Evolutionary conservation across 2,797 vertebrate genomes (phyloP).

Genomic region (Poeciliopsis infans): DNA sequence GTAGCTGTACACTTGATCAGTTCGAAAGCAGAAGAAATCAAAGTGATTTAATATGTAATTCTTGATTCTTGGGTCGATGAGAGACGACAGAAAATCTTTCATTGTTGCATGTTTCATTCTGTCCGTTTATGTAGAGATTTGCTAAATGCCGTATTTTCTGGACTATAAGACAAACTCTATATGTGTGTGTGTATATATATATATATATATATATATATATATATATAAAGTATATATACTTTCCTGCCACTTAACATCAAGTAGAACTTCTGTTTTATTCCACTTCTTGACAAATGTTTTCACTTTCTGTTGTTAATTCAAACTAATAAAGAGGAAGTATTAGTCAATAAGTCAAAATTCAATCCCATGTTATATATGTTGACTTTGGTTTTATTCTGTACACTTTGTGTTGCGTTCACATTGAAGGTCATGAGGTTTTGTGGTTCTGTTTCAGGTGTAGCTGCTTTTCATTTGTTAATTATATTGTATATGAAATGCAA

Average conservation of each 20-base stretch:
- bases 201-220: too few species aligned
- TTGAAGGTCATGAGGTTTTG: not conserved
- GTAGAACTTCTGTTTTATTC: too few species aligned
- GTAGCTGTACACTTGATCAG: not conserved
- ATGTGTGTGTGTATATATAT: too few species aligned
- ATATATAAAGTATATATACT: too few species aligned
- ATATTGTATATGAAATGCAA: not conserved
- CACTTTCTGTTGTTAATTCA: too few species aligned
- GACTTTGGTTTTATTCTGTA: not conserved
- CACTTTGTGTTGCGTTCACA: not conserved
- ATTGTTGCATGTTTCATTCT: not conserved
- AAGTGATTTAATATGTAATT: constrained; percentile 34
- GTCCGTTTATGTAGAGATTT: not conserved
- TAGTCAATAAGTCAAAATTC: not conserved
- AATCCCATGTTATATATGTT: not conserved
- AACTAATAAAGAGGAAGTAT: too few species aligned
- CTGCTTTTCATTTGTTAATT: not conserved
- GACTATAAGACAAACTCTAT: too few species aligned
- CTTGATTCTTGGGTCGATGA: not conserved
- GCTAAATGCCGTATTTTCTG: not conserved
- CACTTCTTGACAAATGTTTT: too few species aligned
- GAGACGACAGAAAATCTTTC: not conserved
- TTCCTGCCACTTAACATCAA: too few species aligned
- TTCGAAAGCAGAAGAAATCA: constrained; percentile 26
- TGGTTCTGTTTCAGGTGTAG: not conserved